Evolutionary conservation across 2,113 vertebrate species (phyloP).

Genomic region (Eclectus roratus): DNA sequence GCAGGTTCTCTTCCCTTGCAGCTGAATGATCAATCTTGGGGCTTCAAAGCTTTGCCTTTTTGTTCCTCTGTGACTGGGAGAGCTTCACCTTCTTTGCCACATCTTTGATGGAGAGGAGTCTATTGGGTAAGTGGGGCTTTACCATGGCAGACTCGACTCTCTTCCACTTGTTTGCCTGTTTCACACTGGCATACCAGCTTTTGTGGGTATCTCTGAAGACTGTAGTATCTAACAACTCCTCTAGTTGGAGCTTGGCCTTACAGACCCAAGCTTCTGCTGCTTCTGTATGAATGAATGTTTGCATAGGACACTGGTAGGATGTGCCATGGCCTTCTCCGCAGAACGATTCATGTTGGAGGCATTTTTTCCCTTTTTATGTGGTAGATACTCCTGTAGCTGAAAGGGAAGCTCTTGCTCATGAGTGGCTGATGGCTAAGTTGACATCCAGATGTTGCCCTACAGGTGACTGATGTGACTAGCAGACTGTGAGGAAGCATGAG

Average conservation of each 20-base stretch:
- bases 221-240: not conserved
- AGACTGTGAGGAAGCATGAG: not conserved
- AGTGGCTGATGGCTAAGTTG: not conserved
- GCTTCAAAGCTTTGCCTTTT: not conserved
- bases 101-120: not conserved
- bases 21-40: not conserved
- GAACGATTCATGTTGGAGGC: not conserved
- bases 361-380: not conserved
- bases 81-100: not conserved
- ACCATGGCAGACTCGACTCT: not conserved
- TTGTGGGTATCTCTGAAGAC: not conserved
- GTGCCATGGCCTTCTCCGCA: not conserved
- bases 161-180: not conserved
- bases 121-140: not conserved
- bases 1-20: not conserved
- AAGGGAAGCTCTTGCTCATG: not conserved
- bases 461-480: not conserved
- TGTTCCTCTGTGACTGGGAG: not conserved
- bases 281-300: not conserved
- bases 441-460: not conserved
- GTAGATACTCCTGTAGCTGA: not conserved
- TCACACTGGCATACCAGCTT: not conserved
- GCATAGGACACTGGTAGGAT: not conserved
- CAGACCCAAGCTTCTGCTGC: not conserved
- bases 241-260: not conserved